Conservation (phyloP, 53 echinoderm and acorn worm genomes). For the Astropecten irregularis region DNA sequence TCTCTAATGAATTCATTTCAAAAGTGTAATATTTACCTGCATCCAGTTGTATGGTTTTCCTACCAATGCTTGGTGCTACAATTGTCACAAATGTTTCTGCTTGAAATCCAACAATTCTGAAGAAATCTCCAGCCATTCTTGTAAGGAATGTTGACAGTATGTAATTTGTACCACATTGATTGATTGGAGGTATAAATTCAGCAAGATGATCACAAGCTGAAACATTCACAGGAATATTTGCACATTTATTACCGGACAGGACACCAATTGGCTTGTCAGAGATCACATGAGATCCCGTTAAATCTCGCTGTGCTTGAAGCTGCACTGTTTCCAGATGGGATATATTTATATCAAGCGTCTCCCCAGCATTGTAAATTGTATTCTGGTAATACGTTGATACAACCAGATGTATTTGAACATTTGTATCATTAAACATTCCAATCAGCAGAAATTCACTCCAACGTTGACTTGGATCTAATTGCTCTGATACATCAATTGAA, state of each 20-base stretch:
- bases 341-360: slow-evolving; percentile 26
- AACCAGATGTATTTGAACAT: slow-evolving; percentile 40
- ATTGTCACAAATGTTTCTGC: not conserved
- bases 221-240: slow-evolving; percentile 61
- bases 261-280: slow-evolving; percentile 71
- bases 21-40: slow-evolving; percentile 70
- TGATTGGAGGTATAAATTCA: slow-evolving; percentile 75
- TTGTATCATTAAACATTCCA: slow-evolving; percentile 69
- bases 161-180: slow-evolving; percentile 70
- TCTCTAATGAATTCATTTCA: slow-evolving; percentile 60
- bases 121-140: slow-evolving; percentile 24
- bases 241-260: slow-evolving; percentile 82
- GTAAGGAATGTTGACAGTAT: slow-evolving; percentile 23
- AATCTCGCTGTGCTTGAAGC: slow-evolving; percentile 60
- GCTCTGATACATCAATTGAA: slow-evolving; percentile 67
- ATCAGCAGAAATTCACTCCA: slow-evolving; percentile 87
- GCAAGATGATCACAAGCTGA: slow-evolving; percentile 71
- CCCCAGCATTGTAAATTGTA: slow-evolving; percentile 5
- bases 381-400: slow-evolving; percentile 28
- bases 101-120: slow-evolving; percentile 23
- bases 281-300: slow-evolving; percentile 76
- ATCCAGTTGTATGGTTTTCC: slow-evolving; percentile 20
- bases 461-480: slow-evolving; percentile 57
- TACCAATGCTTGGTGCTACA: slow-evolving; percentile 10
- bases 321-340: slow-evolving; percentile 59